These are phyloP conservation scores for Erythrocebus patas DNA, from an alignment of 2,113 vertebrate genomes.

Conservation along the genomic window DNA sequence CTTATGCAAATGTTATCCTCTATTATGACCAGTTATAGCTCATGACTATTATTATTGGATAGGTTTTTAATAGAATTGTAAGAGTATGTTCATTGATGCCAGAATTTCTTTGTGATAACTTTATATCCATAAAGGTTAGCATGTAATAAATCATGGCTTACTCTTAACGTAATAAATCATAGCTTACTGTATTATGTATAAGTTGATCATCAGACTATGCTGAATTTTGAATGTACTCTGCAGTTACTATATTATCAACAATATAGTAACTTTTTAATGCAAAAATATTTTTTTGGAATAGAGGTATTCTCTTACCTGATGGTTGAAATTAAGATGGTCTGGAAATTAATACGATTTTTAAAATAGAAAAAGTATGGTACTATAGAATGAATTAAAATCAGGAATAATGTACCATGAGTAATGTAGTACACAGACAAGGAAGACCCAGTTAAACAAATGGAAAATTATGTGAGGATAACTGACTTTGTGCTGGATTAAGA, in stretches of 20 bases:
- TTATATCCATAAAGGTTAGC: neutral
- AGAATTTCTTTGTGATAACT: neutral
- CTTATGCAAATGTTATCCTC: neutral
- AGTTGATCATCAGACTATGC: neutral
- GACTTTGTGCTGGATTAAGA: neutral
- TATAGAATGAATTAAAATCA: conserved; percentile 11
- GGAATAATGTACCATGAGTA: neutral
- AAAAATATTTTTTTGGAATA: neutral
- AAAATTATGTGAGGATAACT: neutral
- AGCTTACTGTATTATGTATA: neutral
- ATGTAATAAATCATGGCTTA: neutral
- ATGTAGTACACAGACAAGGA: neutral
- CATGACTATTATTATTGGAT: neutral
- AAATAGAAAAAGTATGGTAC: neutral
- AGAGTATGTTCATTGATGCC: neutral
- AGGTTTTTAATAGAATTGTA: conserved; percentile 6
- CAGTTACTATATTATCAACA: neutral
- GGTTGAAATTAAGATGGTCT: neutral
- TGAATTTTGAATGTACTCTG: neutral
- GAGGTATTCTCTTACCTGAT: neutral
- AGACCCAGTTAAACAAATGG: neutral
- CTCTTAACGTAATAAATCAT: neutral
- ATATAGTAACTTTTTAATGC: neutral
- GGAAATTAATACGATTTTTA: neutral
- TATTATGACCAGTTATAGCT: neutral